These are phyloP conservation scores for Phoenoteleia sp. DNA, from an alignment of 2,888 invertebrate species.

Conservation along the genomic window DNA sequence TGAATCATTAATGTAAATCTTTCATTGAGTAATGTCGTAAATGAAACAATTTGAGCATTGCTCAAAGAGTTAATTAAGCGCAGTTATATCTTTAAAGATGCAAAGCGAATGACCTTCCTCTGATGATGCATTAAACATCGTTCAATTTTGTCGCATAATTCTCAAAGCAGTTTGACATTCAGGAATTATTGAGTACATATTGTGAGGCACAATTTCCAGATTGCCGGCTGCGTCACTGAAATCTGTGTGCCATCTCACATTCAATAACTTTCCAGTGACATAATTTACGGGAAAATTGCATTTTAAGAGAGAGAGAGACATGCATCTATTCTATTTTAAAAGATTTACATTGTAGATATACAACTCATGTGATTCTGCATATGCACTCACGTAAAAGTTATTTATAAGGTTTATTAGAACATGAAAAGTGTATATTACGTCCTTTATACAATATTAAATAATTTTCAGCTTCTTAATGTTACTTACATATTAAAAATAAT, in stretches of 20 bases:
- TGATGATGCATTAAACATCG: slow-evolving; percentile 43
- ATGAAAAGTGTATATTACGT: too few species aligned
- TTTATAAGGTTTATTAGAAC: too few species aligned
- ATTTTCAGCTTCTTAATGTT: too few species aligned
- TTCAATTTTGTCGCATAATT: slow-evolving; percentile 41
- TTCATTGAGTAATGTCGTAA: too few species aligned
- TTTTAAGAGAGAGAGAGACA: slow-evolving; percentile 37
- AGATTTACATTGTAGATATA: background rate
- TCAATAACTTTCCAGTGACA: slow-evolving; percentile 40
- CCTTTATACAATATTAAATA: too few species aligned
- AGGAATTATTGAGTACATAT: slow-evolving; percentile 51
- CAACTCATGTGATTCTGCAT: background rate
- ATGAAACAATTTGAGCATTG: too few species aligned
- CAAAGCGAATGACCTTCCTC: slow-evolving; percentile 1
- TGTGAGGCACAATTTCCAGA: slow-evolving; percentile 37
- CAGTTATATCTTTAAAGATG: slow-evolving; percentile 4
- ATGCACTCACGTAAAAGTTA: too few species aligned
- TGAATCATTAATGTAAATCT: too few species aligned
- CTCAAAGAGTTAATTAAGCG: background rate
- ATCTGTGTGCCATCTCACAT: slow-evolving; percentile 34
- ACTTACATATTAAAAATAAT: too few species aligned
- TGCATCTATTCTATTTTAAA: slow-evolving; percentile 29
- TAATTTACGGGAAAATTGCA: slow-evolving; percentile 43
- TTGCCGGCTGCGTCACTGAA: slow-evolving; percentile 33
- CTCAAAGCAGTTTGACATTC: slow-evolving; percentile 48